These are phyloP conservation scores for Zaprionus lineosus DNA, from an alignment of 2,888 invertebrate genomes.

Conservation along the genomic window DNA sequence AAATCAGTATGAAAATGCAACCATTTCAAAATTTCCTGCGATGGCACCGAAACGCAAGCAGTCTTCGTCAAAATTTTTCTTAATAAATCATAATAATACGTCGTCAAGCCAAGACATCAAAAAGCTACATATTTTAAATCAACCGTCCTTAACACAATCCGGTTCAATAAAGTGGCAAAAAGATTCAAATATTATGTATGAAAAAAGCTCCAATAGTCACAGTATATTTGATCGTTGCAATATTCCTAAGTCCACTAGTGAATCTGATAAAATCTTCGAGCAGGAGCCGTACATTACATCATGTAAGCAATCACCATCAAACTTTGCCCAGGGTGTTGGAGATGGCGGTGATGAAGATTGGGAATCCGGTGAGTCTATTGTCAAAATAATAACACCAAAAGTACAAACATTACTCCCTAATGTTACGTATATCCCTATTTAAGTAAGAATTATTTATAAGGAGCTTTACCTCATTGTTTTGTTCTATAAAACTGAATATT, in stretches of 20 bases:
- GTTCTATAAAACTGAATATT: too few relatives aligned
- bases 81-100: constrained; percentile 55
- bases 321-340: constrained; percentile 49
- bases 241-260: constrained; percentile 63
- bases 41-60: constrained; percentile 67
- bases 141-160: constrained; percentile 63
- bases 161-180: constrained; percentile 62
- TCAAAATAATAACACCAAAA: constrained; percentile 59
- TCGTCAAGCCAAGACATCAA: constrained; percentile 62
- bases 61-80: constrained; percentile 54
- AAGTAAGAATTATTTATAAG: too few relatives aligned
- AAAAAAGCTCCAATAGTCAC: constrained; percentile 59
- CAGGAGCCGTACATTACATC: constrained; percentile 78
- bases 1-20: constrained; percentile 69
- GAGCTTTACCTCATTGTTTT: too few relatives aligned
- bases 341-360: constrained; percentile 82
- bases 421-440: constrained; percentile 57
- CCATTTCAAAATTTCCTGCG: constrained; percentile 66
- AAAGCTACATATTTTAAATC: constrained; percentile 65
- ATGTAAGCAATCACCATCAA: constrained; percentile 63
- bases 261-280: constrained; percentile 65
- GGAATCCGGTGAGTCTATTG: constrained; percentile 83
- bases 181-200: constrained; percentile 54
- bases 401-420: constrained; percentile 56
- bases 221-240: constrained; percentile 66